Base-by-base conservation (phyloP, 2,888 invertebrate genomes). In the Pelosia muscerda region DNA sequence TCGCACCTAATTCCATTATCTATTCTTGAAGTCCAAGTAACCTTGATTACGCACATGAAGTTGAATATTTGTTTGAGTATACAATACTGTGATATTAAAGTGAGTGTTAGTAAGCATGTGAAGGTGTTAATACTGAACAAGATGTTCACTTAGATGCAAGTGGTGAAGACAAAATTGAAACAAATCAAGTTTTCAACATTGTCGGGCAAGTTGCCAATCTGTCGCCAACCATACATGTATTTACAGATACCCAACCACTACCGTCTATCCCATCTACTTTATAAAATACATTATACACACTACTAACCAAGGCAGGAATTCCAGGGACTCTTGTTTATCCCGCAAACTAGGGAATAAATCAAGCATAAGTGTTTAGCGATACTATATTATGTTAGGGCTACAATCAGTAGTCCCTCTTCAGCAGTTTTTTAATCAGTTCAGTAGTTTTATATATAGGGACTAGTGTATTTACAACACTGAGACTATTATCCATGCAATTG, bases 231-330 rank as follows among this genome's bases (percentile, higher is more conserved):
- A 73, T 72, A 79, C 73, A 79, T 64, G 64, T 74, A 81, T 60
- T 78, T n/a, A 83, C 75, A 82, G 74, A 81, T 77, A 82, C 79
- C 81, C 76, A 81, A 68, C 79, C 79, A 76, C 81, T 79, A 82
- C 76, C 84, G 11, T 77, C 79, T 73, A 79, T 74, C 81, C 86
- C 84, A 84, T 79, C 89, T 89, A 92, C 87, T 79, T 54, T 28
- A 63, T 87, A 89, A 88, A 87, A 85, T 89, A 88, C 91, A 91
- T 88, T 89, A 84, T 88, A 85, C 90, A 89, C 86, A 88, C 95
- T 97, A 97, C 97, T 96, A 96, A 97, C 97, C 97, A 97, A 96
- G 97, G 97, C 93, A 96, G 96, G 96, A 96, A 97, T 94, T 97
- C 97, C 96, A 97, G 96, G 91, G 96, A 95, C 92, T 97, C 97